Conservation (phyloP, 2,113 vertebrate species). For the Trochalopteron elliotii region DNA sequence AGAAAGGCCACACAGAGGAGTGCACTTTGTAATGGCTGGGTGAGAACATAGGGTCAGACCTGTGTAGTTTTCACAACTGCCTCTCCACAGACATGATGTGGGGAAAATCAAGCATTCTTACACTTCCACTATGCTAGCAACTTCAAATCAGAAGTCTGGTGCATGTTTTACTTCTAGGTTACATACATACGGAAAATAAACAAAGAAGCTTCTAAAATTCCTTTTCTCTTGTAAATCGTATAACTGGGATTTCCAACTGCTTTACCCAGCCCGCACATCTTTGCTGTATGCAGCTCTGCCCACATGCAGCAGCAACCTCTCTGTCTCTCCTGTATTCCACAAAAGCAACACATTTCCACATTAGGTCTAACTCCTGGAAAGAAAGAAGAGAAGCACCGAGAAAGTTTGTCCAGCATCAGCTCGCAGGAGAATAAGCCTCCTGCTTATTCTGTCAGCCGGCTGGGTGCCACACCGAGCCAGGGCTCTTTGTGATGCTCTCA, state of each 20-base stretch:
- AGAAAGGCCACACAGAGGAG: background rate
- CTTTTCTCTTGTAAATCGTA: background rate
- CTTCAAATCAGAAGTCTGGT: background rate
- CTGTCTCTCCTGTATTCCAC: background rate
- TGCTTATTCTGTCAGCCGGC: background rate
- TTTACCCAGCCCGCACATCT: slow-evolving; percentile 15
- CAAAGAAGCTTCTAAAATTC: background rate
- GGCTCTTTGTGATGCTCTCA: slow-evolving; percentile 18
- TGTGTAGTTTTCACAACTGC: background rate
- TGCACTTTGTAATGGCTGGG: background rate
- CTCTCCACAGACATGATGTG: background rate
- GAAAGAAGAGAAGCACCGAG: background rate
- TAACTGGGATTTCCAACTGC: slow-evolving; percentile 9
- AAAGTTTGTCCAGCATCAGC: background rate
- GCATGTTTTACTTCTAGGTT: background rate
- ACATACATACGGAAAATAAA: no score
- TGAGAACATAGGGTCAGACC: background rate
- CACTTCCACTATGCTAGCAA: background rate
- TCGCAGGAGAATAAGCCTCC: background rate
- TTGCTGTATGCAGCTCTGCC: slow-evolving; percentile 19
- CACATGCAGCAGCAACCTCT: slow-evolving; percentile 35
- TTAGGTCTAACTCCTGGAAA: background rate
- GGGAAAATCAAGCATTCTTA: background rate
- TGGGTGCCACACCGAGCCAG: background rate
- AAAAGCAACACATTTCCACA: slow-evolving; percentile 33